These are phyloP conservation scores for Staurois parvus DNA, from an alignment of 2,797 vertebrate species.

Conservation along the genomic window DNA sequence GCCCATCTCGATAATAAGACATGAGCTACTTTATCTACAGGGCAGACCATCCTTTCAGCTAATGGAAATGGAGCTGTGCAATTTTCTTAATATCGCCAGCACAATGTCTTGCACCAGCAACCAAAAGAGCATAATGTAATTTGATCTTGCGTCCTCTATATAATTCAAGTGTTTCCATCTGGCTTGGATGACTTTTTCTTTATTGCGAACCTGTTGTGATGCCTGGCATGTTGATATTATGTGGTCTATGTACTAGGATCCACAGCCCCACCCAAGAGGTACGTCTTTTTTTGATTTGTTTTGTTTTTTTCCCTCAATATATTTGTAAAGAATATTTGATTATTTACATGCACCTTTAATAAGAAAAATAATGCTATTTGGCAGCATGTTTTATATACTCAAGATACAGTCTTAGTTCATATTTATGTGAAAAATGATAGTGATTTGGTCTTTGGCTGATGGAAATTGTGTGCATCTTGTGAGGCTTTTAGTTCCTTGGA, in stretches of 20 bases:
- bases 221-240: slow-evolving; percentile 23
- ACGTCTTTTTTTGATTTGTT: background rate
- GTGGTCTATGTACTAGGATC: slow-evolving; percentile 17
- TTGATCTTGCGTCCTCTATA: slow-evolving; percentile 27
- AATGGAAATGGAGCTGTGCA: slow-evolving; percentile 53
- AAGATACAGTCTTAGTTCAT: no score
- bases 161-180: slow-evolving; percentile 11
- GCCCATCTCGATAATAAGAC: slow-evolving; percentile 42
- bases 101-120: slow-evolving; percentile 18
- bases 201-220: background rate
- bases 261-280: slow-evolving; percentile 24
- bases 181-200: slow-evolving; percentile 1
- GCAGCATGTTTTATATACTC: no score
- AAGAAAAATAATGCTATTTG: no score
- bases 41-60: slow-evolving; percentile 28
- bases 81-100: slow-evolving; percentile 10
- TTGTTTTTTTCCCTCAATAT: no score
- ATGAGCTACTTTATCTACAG: slow-evolving; percentile 36
- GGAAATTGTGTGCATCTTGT: no score
- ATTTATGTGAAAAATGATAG: no score
- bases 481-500: no score
- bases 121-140: slow-evolving; percentile 30
- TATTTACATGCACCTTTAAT: no score
- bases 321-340: no score
- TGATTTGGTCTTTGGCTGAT: no score